Evolutionary conservation across 2,797 vertebrate species (phyloP), one percentile per base, ranked within the genome.

Genomic region (Dipus sagitta): DNA sequence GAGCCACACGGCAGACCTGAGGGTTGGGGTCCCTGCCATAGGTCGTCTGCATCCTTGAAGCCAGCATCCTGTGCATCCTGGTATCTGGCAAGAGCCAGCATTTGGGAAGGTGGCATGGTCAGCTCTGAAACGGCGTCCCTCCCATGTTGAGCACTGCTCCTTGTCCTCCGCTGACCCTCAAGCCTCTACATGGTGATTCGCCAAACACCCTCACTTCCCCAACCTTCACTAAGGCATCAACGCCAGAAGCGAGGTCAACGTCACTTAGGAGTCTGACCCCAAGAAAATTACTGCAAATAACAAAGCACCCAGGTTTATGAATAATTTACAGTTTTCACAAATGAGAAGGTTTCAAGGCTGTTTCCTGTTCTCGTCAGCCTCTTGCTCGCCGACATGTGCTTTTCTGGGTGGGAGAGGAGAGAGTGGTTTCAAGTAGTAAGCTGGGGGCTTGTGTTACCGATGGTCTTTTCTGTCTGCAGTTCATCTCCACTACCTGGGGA

Each of bases 391-490:
- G 14, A 5, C 3, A 1, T 20, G 58, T 83, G 52, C 80, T 92
- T 76, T 93, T 15, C 34, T 92, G 13, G 10, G 17, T 42, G 79
- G 30, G 18, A 75, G 65, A 42, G 75, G 77, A 92, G 67, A 76
- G 17, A 18, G 12, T 15, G 42, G 30, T n/a, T 89, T 32, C 4
- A 2, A 38, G 13, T 26, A 21, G 81, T 30, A 12, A 17, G 1
- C 17, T 32, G 26, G 30, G 2, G 17, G 10, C 78, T 38, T 38
- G 17, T 62, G 75, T 47, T 60, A 3, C 15, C 26, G 65, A 67
- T 2, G 32, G 23, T 12, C 64, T 87, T 11, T 26, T 14, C 1
- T 23, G 24, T 23, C 47, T 10, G 0, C 0, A 0, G 28, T 68
- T 23, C 34, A 38, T 42, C 30, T 23, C 20, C 14, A 7, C 60